A percentile compares a stretch with the other conserved stretches of the same genome.
Conservation (phyloP, 2,113 vertebrate species). For the Oriolus oriolus region DNA sequence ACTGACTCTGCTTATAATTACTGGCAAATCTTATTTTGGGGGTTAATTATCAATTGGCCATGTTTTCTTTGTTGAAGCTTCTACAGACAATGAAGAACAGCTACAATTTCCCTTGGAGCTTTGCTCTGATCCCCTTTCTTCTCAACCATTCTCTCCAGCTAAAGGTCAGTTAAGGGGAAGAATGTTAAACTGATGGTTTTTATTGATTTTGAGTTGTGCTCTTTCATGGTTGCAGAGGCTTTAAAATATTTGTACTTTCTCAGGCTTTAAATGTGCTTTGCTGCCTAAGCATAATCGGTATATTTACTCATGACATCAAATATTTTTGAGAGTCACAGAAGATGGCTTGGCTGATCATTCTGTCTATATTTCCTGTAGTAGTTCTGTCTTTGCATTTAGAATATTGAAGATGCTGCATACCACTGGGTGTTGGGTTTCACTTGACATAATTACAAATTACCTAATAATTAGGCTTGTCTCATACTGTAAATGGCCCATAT, state of each 20-base stretch:
- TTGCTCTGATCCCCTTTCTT: constrained; percentile 78
- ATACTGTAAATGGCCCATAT: background rate
- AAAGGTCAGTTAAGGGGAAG: constrained; percentile 80
- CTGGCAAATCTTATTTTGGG: background rate
- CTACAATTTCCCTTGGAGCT: constrained; percentile 94
- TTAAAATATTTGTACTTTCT: background rate
- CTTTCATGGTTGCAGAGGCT: background rate
- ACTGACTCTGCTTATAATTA: background rate
- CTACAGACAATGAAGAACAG: constrained; percentile 89
- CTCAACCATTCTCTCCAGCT: constrained; percentile 77
- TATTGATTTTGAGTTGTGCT: background rate
- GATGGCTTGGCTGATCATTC: background rate
- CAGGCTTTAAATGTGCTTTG: background rate
- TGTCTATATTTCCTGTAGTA: background rate
- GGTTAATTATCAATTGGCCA: background rate
- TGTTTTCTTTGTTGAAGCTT: constrained; percentile 67
- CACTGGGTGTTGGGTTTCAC: background rate
- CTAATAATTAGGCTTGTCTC: background rate
- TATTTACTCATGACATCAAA: background rate
- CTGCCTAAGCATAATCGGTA: background rate
- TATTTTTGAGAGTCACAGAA: background rate
- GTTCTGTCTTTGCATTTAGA: background rate
- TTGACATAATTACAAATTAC: background rate
- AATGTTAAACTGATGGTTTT: background rate
- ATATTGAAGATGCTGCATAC: background rate